phyloP scores from a whole-genome alignment of 2,113 vertebrate species.

The Ophiodon elongatus region DNA sequence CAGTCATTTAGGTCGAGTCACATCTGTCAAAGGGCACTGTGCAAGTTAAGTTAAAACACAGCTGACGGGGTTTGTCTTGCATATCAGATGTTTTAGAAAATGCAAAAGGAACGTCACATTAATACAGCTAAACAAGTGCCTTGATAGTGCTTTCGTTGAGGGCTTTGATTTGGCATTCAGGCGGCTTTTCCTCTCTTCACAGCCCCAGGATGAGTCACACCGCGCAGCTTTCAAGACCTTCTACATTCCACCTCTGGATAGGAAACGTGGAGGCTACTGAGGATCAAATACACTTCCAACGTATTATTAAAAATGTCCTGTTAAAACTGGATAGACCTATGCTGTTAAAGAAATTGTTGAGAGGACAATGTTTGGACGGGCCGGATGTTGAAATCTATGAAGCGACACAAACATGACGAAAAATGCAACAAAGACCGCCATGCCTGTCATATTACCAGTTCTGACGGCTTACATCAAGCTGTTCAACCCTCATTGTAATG shows the following conservation, averaged over 20 bases:
- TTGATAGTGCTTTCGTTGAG: constrained; percentile 4
- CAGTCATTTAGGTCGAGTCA: not conserved
- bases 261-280: constrained; percentile 83
- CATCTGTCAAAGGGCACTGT: not conserved
- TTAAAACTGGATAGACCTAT: constrained; percentile 34
- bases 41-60: not conserved
- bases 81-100: not conserved
- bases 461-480: not conserved
- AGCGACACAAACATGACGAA: not conserved
- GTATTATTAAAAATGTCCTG: constrained; percentile 13
- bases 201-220: constrained; percentile 84
- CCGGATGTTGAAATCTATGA: constrained; percentile 20
- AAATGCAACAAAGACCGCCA: constrained; percentile 15
- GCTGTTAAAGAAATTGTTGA: constrained; percentile 8
- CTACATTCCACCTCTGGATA: constrained; percentile 83
- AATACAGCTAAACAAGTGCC: constrained; percentile 1
- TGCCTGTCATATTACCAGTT: constrained; percentile 22
- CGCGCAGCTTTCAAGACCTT: constrained; percentile 75
- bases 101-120: not conserved
- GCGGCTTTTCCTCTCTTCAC: constrained; percentile 62
- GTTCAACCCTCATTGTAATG: not conserved
- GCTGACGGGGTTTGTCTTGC: constrained; percentile 2
- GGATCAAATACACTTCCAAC: constrained; percentile 26
- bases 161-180: constrained; percentile 38
- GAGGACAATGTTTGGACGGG: constrained; percentile 18